Conservation (phyloP, 2,113 vertebrate genomes). For the Xenus cinereus region DNA sequence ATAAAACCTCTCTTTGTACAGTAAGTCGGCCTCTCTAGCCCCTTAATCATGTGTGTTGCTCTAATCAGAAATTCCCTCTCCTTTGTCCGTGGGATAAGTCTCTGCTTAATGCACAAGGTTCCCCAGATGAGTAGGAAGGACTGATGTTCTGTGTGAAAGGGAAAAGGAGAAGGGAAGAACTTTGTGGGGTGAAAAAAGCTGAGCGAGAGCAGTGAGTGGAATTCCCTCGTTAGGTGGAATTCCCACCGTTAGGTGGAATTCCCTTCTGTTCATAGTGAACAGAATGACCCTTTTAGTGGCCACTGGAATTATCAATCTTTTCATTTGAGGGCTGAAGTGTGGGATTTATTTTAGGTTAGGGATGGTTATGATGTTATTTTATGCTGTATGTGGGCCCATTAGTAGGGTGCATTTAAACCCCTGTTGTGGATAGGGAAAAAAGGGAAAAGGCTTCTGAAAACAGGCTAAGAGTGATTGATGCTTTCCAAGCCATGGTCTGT, state of each 20-base stretch:
- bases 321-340: background rate
- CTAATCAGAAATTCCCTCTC: background rate
- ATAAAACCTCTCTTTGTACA: background rate
- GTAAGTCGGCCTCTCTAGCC: background rate
- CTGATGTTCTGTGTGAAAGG: background rate
- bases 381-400: background rate
- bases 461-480: background rate
- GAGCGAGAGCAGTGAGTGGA: accelerated
- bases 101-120: background rate
- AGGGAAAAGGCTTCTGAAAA: background rate
- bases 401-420: background rate
- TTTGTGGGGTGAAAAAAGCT: background rate
- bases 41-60: background rate
- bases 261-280: background rate
- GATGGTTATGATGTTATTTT: background rate
- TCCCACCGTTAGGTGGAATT: background rate
- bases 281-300: background rate
- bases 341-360: background rate
- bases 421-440: background rate
- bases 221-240: background rate
- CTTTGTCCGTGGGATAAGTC: background rate
- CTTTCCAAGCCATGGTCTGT: background rate
- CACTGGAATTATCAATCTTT: background rate
- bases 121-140: background rate
- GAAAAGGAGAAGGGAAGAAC: background rate